Evolutionary conservation across 2,888 invertebrate genomes (phyloP).

Genomic region (Cataglyphis albicans): DNA sequence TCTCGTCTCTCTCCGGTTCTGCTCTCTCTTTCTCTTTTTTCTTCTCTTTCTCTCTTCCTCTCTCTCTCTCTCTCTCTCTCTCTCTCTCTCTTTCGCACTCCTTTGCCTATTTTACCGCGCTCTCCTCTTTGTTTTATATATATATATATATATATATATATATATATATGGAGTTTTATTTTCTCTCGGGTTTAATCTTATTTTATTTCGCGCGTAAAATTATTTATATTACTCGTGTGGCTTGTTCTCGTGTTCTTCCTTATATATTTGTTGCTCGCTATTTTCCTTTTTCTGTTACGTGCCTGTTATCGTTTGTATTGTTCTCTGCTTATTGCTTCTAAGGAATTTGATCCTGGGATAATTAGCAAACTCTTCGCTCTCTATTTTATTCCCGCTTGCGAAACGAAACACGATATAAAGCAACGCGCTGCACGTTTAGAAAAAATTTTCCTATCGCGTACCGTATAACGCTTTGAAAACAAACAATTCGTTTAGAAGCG

Average conservation of each 20-base stretch:
- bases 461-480: background rate
- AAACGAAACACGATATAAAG: background rate
- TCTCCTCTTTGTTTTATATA: slow-evolving; percentile 14
- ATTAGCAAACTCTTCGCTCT: background rate
- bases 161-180: slow-evolving; percentile 35
- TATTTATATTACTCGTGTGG: slow-evolving; percentile 15
- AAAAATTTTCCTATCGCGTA: background rate
- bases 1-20: slow-evolving; percentile 44
- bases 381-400: background rate
- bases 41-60: background rate
- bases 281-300: background rate
- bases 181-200: background rate
- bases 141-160: background rate
- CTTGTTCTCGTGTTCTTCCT: background rate
- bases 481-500: slow-evolving; percentile 11
- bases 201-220: slow-evolving; percentile 38
- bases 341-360: slow-evolving; percentile 22
- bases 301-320: background rate
- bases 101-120: background rate
- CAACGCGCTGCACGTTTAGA: background rate
- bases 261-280: background rate
- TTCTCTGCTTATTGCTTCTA: background rate
- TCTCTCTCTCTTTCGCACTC: background rate
- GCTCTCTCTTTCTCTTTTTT: background rate
- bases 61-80: background rate